Base-by-base conservation (phyloP, 2,888 invertebrate species). In the Patella pellucida region DNA sequence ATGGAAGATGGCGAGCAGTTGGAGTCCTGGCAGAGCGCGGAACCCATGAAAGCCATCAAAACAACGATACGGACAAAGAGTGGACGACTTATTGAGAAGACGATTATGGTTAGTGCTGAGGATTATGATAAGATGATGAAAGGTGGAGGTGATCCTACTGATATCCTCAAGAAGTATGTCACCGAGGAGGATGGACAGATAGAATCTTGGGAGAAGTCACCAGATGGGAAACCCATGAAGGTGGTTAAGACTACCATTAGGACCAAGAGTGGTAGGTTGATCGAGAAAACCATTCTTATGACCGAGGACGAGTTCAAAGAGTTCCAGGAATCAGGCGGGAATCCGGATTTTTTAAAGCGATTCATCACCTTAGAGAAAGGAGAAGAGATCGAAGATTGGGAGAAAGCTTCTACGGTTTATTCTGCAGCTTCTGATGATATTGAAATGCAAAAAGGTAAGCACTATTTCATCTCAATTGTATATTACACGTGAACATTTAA, bases 381-480 rank as follows among this genome's bases (percentile, higher is more conserved):
- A 16, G 90, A 89, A 78, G 85, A 83, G 27, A 89, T 90, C 68
- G 90, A 90, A 75, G 86, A 85, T 54, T 90, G 90, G 90, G 89
- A 90, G 79, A 90, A 89, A 76, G 89, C 87, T 0, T 89, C 89
- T 9, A 89, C 89, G 0, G 89, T 90, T 14, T 90, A 89, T 77
- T 85, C 82, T 4, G 85, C 81, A 14, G 82, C 82, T 23, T 84
- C 82, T 11, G 89, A 88, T 74, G 89, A 89, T 72, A 86, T 86
- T 5, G 87, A 86, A 41, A 71, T 85, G 27, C 74, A 78, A 70
- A 78, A 81, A 74, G 86, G 87, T 87, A 69, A 69, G 79, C 15
- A 70, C 1, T 5, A 3, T 16, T 62, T 62, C 14, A 23, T 23
- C 12, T 19, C 9, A 41, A 41, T 9, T 5, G 31, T 41, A 41